phyloP scores from a whole-genome alignment of 2,113 vertebrate species.

The Excalfactoria chinensis region DNA sequence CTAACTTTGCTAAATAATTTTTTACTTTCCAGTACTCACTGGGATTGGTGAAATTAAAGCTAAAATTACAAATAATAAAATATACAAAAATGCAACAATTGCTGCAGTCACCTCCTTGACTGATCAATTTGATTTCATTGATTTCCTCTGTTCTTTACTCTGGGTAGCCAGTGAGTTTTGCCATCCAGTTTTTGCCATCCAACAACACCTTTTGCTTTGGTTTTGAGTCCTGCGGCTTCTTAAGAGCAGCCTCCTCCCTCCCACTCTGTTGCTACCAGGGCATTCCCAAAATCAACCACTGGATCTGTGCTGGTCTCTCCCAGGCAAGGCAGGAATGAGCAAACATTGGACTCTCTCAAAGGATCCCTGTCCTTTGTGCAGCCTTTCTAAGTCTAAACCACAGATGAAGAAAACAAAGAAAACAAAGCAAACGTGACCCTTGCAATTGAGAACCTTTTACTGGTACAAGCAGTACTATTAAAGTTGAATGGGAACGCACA shows the following conservation, averaged over 20 bases:
- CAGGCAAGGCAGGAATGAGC: neutral
- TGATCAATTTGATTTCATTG: neutral
- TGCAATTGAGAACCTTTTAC: slow-evolving; percentile 36
- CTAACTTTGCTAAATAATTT: neutral
- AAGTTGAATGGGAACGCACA: slow-evolving; percentile 19
- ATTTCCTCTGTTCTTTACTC: neutral
- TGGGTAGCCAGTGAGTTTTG: rapidly evolving
- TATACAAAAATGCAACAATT: neutral
- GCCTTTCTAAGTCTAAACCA: neutral
- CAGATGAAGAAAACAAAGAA: neutral
- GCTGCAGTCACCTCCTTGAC: neutral
- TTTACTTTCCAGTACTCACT: neutral
- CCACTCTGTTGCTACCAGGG: neutral
- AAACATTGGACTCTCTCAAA: slow-evolving; percentile 23
- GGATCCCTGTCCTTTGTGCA: slow-evolving; percentile 14
- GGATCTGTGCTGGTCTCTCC: neutral
- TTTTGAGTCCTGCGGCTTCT: neutral
- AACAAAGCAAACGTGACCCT: neutral
- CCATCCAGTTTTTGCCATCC: neutral
- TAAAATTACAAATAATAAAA: neutral
- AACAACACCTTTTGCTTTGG: neutral
- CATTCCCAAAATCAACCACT: neutral
- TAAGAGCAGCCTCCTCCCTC: neutral
- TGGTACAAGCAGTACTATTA: slow-evolving; percentile 8
- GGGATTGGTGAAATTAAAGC: neutral